Conservation (phyloP, 2,888 invertebrate genomes). For the Thera britannica region DNA sequence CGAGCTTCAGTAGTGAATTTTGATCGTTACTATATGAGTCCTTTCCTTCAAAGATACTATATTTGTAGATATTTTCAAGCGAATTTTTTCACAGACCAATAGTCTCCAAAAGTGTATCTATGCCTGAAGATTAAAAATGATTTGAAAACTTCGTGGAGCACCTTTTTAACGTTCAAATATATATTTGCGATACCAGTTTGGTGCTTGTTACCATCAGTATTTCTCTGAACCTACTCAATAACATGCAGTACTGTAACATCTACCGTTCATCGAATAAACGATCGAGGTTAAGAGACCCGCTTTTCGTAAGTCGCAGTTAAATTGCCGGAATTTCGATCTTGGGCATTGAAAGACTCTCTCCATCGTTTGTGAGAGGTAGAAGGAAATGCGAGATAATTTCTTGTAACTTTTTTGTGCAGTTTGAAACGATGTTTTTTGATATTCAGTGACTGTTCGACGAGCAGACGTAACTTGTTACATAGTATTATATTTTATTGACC, state of each 20-base stretch:
- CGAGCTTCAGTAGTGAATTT: too few species aligned
- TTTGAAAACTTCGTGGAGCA: not conserved
- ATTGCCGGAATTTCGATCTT: slow-evolving; percentile 8
- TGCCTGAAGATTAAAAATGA: not conserved
- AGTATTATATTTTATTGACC: slow-evolving; percentile 17
- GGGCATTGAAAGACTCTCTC: not conserved
- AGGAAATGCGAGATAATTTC: slow-evolving; percentile 8
- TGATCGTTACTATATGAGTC: too few species aligned
- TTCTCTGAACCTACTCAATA: slow-evolving; percentile 30
- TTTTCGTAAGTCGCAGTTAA: slow-evolving; percentile 19
- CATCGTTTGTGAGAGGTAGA: not conserved
- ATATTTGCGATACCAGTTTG: slow-evolving; percentile 20
- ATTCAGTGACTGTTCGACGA: slow-evolving; percentile 37
- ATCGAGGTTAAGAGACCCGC: slow-evolving; percentile 46
- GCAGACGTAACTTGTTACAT: not conserved
- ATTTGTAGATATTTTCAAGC: too few species aligned
- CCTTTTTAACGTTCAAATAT: slow-evolving; percentile 9
- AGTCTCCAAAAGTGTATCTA: not conserved
- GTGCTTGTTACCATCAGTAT: slow-evolving; percentile 15
- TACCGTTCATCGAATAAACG: slow-evolving; percentile 36
- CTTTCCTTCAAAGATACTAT: too few species aligned
- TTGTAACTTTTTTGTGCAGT: slow-evolving; percentile 6
- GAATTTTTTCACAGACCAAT: not conserved
- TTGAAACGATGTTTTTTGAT: not conserved
- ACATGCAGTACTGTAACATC: slow-evolving; percentile 31